A percentile compares a stretch with the other conserved stretches of the same genome.
These are phyloP conservation scores for Saccostrea cuccullata DNA, from an alignment of 1,140 invertebrate species.

Conservation along the genomic window DNA sequence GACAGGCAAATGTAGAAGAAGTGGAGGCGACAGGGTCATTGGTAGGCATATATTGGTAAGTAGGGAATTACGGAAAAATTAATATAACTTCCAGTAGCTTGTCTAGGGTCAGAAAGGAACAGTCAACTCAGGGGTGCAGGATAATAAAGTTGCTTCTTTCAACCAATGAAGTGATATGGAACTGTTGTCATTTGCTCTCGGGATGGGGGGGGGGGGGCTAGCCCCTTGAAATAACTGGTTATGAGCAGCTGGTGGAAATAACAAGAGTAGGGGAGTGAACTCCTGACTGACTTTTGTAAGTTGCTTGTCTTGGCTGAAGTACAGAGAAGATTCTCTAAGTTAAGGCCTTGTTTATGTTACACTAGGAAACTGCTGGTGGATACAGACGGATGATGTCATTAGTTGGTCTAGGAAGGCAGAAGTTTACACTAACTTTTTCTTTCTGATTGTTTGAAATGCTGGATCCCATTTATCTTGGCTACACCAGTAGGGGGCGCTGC, in stretches of 20 bases:
- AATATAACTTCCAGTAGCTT: too few species aligned
- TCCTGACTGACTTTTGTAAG: neutral
- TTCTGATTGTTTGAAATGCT: neutral
- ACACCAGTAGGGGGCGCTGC: neutral
- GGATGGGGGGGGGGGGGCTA: too few species aligned
- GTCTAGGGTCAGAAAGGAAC: too few species aligned
- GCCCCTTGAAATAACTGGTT: neutral
- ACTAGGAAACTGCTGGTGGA: neutral
- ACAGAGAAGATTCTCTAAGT: neutral
- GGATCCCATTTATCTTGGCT: neutral
- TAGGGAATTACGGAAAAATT: too few species aligned
- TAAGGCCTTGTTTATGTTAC: conserved; percentile 20
- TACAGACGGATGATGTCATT: conserved; percentile 14
- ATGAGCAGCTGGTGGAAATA: neutral
- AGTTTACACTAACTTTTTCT: conserved; percentile 3
- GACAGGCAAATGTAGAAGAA: too few species aligned
- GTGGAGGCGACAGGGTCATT: too few species aligned
- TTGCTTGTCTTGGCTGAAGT: neutral
- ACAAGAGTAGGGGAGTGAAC: neutral
- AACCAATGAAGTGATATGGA: too few species aligned
- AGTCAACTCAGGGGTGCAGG: too few species aligned
- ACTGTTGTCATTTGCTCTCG: too few species aligned
- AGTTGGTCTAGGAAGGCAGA: neutral
- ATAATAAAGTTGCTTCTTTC: too few species aligned
- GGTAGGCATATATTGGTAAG: too few species aligned